Percentiles rank a stretch among this genome's conserved stretches.
Evolutionary conservation across 2,113 vertebrate genomes (phyloP).

Genomic region (Ivindomyrus marchei): DNA sequence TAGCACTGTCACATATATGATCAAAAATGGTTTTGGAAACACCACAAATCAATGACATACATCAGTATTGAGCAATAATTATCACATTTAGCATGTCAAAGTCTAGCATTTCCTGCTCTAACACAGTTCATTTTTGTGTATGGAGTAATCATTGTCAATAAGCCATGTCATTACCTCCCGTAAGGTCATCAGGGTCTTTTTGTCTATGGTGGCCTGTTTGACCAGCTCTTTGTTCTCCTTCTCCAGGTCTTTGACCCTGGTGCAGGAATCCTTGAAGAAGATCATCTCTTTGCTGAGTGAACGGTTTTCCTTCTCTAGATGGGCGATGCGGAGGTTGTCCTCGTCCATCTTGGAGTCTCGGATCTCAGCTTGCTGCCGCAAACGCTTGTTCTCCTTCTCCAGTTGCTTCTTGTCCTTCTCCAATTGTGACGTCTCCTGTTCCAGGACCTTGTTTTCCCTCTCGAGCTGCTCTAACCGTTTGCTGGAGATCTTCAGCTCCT

Average conservation of each 20-base stretch:
- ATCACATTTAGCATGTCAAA: neutral
- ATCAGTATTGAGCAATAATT: neutral
- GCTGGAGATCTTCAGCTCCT: slow-evolving; percentile 95
- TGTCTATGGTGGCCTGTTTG: slow-evolving; percentile 86
- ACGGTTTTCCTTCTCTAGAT: slow-evolving; percentile 91
- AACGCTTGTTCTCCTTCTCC: slow-evolving; percentile 93
- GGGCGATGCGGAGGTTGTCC: slow-evolving; percentile 73
- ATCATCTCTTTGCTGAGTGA: slow-evolving; percentile 81
- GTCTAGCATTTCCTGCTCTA: neutral
- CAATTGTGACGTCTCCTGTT: slow-evolving; percentile 85
- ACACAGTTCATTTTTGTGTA: neutral
- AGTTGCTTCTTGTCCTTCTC: slow-evolving; percentile 96
- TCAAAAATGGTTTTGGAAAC: neutral
- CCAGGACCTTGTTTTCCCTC: slow-evolving; percentile 83
- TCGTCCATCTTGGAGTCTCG: slow-evolving; percentile 89
- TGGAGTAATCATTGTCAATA: neutral
- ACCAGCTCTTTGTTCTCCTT: slow-evolving; percentile 91
- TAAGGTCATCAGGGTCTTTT: slow-evolving; percentile 85
- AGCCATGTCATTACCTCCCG: slow-evolving; percentile 71
- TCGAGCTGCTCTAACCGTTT: slow-evolving; percentile 91
- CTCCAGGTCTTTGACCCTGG: slow-evolving; percentile 83
- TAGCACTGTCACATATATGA: neutral
- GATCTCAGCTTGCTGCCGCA: slow-evolving; percentile 91
- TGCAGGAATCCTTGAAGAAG: slow-evolving; percentile 79
- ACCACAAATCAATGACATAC: neutral